phyloP scores from a whole-genome alignment of 2,797 vertebrate species.

The Takifugu rubripes region DNA sequence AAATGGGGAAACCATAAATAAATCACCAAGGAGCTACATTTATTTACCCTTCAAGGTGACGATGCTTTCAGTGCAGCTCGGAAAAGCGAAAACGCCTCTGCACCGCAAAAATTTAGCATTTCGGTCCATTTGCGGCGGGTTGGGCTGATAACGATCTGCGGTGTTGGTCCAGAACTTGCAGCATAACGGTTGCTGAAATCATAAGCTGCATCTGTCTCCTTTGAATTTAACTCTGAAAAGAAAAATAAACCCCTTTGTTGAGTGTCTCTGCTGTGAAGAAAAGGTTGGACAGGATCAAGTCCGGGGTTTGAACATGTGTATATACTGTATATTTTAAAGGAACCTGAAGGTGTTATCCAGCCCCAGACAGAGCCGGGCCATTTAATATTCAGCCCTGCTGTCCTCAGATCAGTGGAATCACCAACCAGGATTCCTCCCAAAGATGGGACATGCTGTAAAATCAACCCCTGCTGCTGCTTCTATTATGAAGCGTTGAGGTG shows the following conservation, averaged over 20 bases:
- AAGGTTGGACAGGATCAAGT: background rate
- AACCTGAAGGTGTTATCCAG: slow-evolving; percentile 43
- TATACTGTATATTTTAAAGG: slow-evolving; percentile 15
- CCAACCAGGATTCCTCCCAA: slow-evolving; percentile 50
- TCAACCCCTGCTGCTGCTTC: slow-evolving; percentile 26
- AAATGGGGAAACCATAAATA: slow-evolving; percentile 26
- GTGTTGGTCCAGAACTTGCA: background rate
- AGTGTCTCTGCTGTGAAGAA: slow-evolving; percentile 23
- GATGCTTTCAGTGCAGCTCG: slow-evolving; percentile 19
- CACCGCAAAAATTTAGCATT: background rate
- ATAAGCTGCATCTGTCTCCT: slow-evolving; percentile 12
- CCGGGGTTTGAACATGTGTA: too few species aligned
- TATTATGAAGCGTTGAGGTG: slow-evolving; percentile 21
- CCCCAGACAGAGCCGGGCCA: slow-evolving; percentile 29
- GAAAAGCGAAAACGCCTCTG: background rate
- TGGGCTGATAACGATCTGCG: background rate
- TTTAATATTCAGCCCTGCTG: slow-evolving; percentile 53
- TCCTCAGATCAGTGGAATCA: slow-evolving; percentile 52
- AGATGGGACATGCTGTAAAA: slow-evolving; percentile 48
- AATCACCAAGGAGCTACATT: slow-evolving; percentile 17
- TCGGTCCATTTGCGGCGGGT: background rate
- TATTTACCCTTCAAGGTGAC: slow-evolving; percentile 24
- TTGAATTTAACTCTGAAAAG: background rate
- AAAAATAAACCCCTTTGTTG: slow-evolving; percentile 38
- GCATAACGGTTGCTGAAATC: slow-evolving; percentile 22